Evolutionary conservation across 1,140 invertebrate species (phyloP), one percentile per base, ranked within the genome.

Genomic region (Dendroctonus ponderosae): DNA sequence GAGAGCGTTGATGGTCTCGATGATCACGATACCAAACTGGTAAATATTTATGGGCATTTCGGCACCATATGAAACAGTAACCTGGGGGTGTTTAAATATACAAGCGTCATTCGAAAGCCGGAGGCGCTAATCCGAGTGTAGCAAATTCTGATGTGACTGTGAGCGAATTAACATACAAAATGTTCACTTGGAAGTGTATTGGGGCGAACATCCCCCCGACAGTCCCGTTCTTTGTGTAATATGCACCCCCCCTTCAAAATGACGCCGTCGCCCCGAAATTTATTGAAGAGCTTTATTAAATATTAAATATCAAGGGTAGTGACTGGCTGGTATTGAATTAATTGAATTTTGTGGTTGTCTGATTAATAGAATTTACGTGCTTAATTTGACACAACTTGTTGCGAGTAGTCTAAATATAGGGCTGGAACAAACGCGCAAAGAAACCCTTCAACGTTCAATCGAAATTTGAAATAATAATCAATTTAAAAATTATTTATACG

Each of bases 281-380:
- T 46, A 46, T 46, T 46, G 43, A 46, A 46, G 43, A 46, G n/a
- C 43, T 9, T 46, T 46, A 46, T 46, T 46, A 46, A 46, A 46
- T 46, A 46, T 46, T 46, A 46, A 46, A 12, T 46, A 46, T 46
- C 43, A 12, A 12, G 43, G 43, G 43, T 46, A 9, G 43, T 46
- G 8, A 46, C 43, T 46, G 8, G 43, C 26, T 26, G 26, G 26
- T 12, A 46, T 12, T 9, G 43, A 12, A 12, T 9, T 9, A 46
- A 46, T 46, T 8, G n/a, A 46, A 46, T 46, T 46, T 46, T 46
- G 43, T 46, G 8, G 43, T 46, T 46, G 43, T 12, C 43, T 8
- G 8, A 2, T 12, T 46, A 46, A 46, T 9, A 12, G n/a, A 46
- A 46, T 26, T 26, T 26, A 26, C 26, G 1, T 26, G 26, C 26